Evolutionary conservation across 2,113 vertebrate species (phyloP).

Genomic region (Nanger granti): DNA sequence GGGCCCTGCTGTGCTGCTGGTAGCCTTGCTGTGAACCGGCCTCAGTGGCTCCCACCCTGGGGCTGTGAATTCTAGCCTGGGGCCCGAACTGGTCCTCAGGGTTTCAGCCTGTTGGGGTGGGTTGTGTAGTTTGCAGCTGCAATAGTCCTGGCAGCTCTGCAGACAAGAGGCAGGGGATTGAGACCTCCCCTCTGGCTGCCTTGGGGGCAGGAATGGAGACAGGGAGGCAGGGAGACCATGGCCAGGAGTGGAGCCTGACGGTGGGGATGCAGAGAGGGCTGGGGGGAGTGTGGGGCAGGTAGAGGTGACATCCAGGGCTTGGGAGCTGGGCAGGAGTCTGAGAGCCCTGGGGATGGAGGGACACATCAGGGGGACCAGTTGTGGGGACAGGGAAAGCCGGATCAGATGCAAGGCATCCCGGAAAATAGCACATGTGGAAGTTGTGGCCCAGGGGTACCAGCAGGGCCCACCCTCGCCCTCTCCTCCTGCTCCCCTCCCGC

Average conservation of each 20-base stretch:
- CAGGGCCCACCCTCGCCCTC: fast-evolving
- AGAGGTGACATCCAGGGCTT: neutral
- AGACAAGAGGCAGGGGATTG: neutral
- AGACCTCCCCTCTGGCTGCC: neutral
- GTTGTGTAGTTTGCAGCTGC: neutral
- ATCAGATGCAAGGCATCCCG: neutral
- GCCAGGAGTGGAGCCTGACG: neutral
- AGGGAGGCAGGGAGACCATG: neutral
- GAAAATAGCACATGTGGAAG: neutral
- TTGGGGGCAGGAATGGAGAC: neutral
- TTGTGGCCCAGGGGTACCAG: neutral
- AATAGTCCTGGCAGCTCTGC: neutral
- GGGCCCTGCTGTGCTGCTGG: neutral
- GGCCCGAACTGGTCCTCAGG: neutral
- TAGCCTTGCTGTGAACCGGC: neutral
- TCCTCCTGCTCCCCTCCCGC: too few relatives aligned
- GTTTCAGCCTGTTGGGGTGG: neutral
- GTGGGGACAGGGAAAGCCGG: too few relatives aligned
- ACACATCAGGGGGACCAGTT: neutral
- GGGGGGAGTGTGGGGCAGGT: neutral
- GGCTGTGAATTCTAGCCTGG: neutral
- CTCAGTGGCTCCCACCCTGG: neutral
- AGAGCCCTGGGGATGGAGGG: neutral
- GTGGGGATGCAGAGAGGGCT: neutral
- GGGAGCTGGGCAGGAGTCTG: neutral